Percentiles rank a stretch among this genome's conserved stretches.
These are phyloP conservation scores for Turritopsis rubra DNA, from an alignment of 30 jellyfish, hydroid and myxozoan species.

Conservation along the genomic window DNA sequence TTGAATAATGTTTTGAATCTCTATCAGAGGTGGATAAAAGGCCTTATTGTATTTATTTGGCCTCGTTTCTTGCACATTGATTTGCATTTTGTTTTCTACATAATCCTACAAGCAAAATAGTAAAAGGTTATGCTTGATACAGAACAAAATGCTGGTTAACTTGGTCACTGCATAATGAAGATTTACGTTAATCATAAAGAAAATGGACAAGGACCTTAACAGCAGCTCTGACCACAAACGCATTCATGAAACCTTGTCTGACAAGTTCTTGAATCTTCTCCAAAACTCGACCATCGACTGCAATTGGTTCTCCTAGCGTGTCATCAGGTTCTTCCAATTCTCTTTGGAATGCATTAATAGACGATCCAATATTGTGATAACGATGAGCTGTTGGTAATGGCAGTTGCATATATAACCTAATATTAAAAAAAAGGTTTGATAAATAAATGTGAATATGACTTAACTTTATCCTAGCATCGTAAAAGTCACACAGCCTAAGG, in stretches of 20 bases:
- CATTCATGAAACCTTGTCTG: slow-evolving; percentile 71
- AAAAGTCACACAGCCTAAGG: too few relatives aligned
- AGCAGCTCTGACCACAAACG: slow-evolving; percentile 66
- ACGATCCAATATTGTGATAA: slow-evolving; percentile 56
- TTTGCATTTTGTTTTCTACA: slow-evolving; percentile 74
- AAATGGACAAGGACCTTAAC: slow-evolving; percentile 15
- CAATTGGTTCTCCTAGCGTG: slow-evolving; percentile 22
- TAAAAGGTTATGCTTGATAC: background rate
- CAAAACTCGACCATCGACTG: slow-evolving; percentile 68
- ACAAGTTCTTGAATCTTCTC: slow-evolving; percentile 67
- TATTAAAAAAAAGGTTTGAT: too few relatives aligned
- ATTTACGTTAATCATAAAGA: background rate
- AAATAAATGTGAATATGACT: too few relatives aligned
- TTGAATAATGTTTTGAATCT: slow-evolving; percentile 73
- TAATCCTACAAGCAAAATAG: slow-evolving; percentile 35
- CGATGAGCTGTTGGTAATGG: slow-evolving; percentile 84
- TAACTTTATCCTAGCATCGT: too few relatives aligned
- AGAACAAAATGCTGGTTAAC: background rate
- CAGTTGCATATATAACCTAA: slow-evolving; percentile 83
- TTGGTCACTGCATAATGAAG: background rate
- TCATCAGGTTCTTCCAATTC: slow-evolving; percentile 39
- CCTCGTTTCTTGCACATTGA: slow-evolving; percentile 40
- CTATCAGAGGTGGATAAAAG: slow-evolving; percentile 83
- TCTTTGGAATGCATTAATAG: slow-evolving; percentile 14
- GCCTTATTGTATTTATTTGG: slow-evolving; percentile 66